These are phyloP conservation scores for Troilus luridus DNA, from an alignment of 2,888 invertebrate species.

Conservation along the genomic window DNA sequence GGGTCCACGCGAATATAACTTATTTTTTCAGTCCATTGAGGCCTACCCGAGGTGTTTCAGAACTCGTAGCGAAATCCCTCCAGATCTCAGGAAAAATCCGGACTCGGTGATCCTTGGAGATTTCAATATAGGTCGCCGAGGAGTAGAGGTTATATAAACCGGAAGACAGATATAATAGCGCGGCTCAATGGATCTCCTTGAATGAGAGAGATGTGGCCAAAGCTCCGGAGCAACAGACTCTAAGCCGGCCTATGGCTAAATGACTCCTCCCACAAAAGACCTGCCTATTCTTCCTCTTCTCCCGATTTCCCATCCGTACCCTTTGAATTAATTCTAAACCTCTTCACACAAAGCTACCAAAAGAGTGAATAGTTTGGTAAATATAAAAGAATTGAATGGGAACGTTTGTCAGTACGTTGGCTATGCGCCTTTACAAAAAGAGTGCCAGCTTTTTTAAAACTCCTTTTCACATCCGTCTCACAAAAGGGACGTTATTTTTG, in stretches of 20 bases:
- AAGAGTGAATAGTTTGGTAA: conserved; percentile 56
- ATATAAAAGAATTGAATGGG: conserved; percentile 56
- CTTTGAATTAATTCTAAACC: conserved; percentile 57
- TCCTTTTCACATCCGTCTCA: conserved; percentile 47
- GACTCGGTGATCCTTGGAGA: neutral
- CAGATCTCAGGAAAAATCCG: conserved; percentile 2
- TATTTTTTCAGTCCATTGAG: neutral
- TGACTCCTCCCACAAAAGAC: conserved; percentile 57
- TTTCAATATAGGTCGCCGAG: conserved; percentile 53
- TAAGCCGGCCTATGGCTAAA: conserved; percentile 51
- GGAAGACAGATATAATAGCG: conserved; percentile 56
- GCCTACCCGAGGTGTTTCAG: neutral
- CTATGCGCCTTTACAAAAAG: conserved; percentile 50
- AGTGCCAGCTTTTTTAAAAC: conserved; percentile 33
- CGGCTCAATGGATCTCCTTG: conserved; percentile 50
- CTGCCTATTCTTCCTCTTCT: conserved; percentile 52
- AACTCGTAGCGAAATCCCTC: neutral
- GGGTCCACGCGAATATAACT: too few relatives aligned
- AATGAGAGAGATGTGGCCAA: conserved; percentile 55
- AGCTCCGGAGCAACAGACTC: conserved; percentile 29
- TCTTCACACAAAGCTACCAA: conserved; percentile 57
- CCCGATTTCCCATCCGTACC: conserved; percentile 49
- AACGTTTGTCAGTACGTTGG: conserved; percentile 42
- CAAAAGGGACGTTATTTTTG: conserved; percentile 45
- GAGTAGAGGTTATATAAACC: conserved; percentile 53